Evolutionary conservation across 1,140 invertebrate genomes (phyloP).

Genomic region (Campoletis sonorensis): DNA sequence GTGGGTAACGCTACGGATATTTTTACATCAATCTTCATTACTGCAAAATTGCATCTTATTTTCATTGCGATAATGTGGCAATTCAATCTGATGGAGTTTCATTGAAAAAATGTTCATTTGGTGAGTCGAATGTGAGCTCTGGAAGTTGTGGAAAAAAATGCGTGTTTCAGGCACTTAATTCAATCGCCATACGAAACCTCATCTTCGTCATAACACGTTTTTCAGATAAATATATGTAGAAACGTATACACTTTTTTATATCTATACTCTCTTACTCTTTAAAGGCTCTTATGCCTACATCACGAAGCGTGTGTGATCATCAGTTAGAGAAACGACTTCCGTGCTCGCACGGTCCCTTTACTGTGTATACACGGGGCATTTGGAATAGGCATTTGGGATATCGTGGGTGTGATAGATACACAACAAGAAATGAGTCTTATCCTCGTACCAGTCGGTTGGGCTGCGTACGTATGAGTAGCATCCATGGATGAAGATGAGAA

Average conservation of each 20-base stretch:
- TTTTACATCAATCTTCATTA: too few relatives aligned
- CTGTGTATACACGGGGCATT: neutral
- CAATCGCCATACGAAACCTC: slow-evolving; percentile 6
- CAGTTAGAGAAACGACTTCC: slow-evolving; percentile 45
- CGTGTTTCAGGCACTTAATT: slow-evolving; percentile 24
- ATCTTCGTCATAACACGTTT: slow-evolving; percentile 2
- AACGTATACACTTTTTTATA: too few relatives aligned
- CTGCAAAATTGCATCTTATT: neutral
- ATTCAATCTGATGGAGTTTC: neutral
- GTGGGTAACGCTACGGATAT: too few relatives aligned
- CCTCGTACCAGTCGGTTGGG: neutral
- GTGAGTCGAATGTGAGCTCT: neutral
- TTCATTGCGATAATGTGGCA: neutral
- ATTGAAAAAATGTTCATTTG: neutral
- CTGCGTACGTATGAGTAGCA: neutral
- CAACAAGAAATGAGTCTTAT: slow-evolving; percentile 37
- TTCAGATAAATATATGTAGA: slow-evolving; percentile 1
- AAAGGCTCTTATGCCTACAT: neutral
- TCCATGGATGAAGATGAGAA: neutral
- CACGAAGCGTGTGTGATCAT: slow-evolving; percentile 30
- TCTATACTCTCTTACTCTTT: neutral
- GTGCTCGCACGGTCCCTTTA: neutral
- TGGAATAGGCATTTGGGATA: slow-evolving; percentile 44
- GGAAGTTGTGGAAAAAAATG: slow-evolving; percentile 3
- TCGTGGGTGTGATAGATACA: slow-evolving; percentile 52